phyloP scores from a whole-genome alignment of 2,113 vertebrate genomes.

The Typhlomys cinereus region DNA sequence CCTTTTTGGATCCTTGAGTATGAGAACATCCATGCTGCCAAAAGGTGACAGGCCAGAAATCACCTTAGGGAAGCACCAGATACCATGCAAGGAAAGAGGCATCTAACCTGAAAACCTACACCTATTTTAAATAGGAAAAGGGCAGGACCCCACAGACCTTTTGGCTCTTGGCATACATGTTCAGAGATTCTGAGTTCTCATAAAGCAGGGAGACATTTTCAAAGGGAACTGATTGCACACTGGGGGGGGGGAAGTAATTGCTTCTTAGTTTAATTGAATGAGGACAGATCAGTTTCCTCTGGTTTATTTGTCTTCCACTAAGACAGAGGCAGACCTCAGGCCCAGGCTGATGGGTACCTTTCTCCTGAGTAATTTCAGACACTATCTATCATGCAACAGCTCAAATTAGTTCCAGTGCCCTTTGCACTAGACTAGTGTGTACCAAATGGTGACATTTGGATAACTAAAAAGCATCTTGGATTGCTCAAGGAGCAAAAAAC shows the following conservation, averaged over 20 bases:
- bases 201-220: constrained; percentile 54
- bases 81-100: not conserved
- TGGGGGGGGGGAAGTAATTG: constrained; percentile 42
- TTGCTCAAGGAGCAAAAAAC: not conserved
- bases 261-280: constrained; percentile 67
- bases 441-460: not conserved
- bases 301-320: constrained; percentile 17
- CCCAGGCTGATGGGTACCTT: not conserved
- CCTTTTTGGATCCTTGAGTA: not conserved
- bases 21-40: not conserved
- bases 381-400: not conserved
- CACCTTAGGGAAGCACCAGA: not conserved
- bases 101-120: not conserved
- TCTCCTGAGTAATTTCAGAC: not conserved
- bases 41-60: not conserved
- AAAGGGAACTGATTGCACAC: constrained; percentile 62
- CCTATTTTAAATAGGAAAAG: not conserved
- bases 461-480: not conserved
- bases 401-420: not conserved
- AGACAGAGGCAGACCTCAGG: not conserved
- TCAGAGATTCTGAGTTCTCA: constrained; percentile 59
- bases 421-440: not conserved
- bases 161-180: constrained; percentile 31
- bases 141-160: not conserved
- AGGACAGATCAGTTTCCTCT: constrained; percentile 67